phyloP scores from a whole-genome alignment of 2,888 invertebrate species.

The Rhyacophila evoluta region DNA sequence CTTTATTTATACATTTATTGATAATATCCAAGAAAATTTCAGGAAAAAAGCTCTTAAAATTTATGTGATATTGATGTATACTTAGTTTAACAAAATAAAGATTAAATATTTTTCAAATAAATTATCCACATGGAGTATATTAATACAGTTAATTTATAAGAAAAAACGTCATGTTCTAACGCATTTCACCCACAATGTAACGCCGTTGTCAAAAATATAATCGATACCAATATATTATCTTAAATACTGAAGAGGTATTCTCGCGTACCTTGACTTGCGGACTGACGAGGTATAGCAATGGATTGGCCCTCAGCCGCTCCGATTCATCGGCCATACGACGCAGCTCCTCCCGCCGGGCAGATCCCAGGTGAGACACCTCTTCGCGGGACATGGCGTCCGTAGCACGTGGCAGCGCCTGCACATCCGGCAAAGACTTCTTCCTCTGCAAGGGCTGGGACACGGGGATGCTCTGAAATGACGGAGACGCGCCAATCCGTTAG shows the following conservation, averaged over 20 bases:
- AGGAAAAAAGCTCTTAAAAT: too few species aligned
- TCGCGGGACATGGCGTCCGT: conserved; percentile 91
- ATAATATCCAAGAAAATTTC: too few species aligned
- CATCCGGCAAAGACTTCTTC: conserved; percentile 97
- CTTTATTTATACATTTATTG: too few species aligned
- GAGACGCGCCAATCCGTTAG: neutral
- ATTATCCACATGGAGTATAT: too few species aligned
- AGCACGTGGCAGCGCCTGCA: conserved; percentile 84
- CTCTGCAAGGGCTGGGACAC: conserved; percentile 85
- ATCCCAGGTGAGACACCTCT: conserved; percentile 94
- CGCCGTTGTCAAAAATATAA: neutral
- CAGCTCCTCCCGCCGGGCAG: conserved; percentile 94
- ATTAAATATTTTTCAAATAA: too few species aligned
- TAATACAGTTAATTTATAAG: too few species aligned
- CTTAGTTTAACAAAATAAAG: too few species aligned
- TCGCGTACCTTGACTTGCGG: conserved; percentile 94
- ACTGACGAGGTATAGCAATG: conserved; percentile 95
- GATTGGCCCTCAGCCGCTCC: conserved; percentile 93
- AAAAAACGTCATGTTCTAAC: too few species aligned
- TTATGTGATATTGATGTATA: too few species aligned
- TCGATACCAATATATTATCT: neutral
- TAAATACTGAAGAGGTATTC: neutral
- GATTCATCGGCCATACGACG: conserved; percentile 91
- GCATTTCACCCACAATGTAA: neutral
- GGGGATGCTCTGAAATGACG: conserved; percentile 78